Conservation (phyloP, 2,888 invertebrate species). For the Malachius bipustulatus region DNA sequence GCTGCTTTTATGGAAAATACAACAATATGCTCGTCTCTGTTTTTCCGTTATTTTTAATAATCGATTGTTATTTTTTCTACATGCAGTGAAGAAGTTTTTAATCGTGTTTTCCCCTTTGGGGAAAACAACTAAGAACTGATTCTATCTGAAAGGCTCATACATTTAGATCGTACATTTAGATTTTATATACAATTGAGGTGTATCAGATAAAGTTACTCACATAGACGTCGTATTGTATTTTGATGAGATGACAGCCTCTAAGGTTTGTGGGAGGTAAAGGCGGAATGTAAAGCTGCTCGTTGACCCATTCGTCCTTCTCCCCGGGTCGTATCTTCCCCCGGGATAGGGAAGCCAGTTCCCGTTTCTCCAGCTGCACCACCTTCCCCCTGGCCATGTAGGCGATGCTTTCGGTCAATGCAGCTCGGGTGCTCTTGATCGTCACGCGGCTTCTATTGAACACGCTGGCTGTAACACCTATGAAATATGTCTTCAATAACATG, state of each 20-base stretch:
- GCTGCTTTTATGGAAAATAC: too few species aligned
- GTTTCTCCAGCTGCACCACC: conserved; percentile 74
- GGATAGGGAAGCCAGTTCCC: conserved; percentile 67
- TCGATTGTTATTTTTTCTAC: too few species aligned
- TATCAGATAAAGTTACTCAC: conserved; percentile 62
- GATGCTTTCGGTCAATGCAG: conserved; percentile 78
- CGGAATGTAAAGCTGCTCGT: conserved; percentile 82
- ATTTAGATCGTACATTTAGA: not conserved
- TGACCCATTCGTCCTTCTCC: conserved; percentile 73
- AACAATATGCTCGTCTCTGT: too few species aligned
- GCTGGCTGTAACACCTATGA: conserved; percentile 55
- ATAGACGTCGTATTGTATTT: conserved; percentile 85
- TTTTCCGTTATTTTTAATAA: too few species aligned
- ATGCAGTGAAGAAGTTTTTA: too few species aligned
- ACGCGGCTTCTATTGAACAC: conserved; percentile 77
- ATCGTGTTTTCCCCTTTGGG: too few species aligned
- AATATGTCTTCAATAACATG: too few species aligned
- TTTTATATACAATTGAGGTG: not conserved
- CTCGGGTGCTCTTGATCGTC: conserved; percentile 73
- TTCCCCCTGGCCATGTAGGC: conserved; percentile 80
- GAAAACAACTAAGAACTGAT: too few species aligned
- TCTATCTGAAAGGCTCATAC: too few species aligned
- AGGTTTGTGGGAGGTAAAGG: conserved; percentile 90
- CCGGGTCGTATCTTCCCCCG: conserved; percentile 74
- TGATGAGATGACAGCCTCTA: conserved; percentile 85